Base-by-base conservation (phyloP, 2,888 invertebrate genomes). In the Melanostoma mellinum region DNA sequence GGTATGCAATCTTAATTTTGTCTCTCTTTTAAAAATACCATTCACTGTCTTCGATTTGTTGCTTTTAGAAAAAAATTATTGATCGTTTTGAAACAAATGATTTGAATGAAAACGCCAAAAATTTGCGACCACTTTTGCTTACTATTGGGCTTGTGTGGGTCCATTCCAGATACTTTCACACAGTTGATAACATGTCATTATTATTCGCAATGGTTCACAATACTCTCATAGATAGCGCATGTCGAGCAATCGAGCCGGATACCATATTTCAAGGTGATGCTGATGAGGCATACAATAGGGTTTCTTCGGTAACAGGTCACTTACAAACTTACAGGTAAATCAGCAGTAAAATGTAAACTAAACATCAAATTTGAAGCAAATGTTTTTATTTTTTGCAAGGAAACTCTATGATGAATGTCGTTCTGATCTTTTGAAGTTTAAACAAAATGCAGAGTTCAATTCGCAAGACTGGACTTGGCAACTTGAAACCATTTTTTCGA, bases 221-320 rank as follows among this genome's bases (percentile, higher is more conserved):
- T 90, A 92, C 97, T 86, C 90, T 98, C 1, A 97, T 98, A 67
- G 93, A 94, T 80, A 94, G 95, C 92, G 94, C 94, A 30, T 93
- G 94, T 0, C 94, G 93, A 86, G 94, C 94, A 86, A 91, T 97
- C 72, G 97, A 97, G 88, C 96, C 97, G 0, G 91, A 93, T 10
- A 94, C 95, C 1, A 93, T 98, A 86, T 97, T 98, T 90, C 96
- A 97, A 92, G 96, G 96, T 0, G 98, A 98, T 85, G 92, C 95
- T 0, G 95, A 96, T 85, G 97, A 97, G 87, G 94, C 94, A 53
- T 90, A 94, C 9, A 87, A 92, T 4, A 95, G 94, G 89, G 91
- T 96, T 2, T 91, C 89, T 10, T 91, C 91, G 38, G 93, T 92
- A 2, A 89, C 94, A 30, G 87, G 87, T 0, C 91, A 92, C 68